Conservation (phyloP, 1,140 invertebrate genomes). For the Cotesia chilonis region DNA sequence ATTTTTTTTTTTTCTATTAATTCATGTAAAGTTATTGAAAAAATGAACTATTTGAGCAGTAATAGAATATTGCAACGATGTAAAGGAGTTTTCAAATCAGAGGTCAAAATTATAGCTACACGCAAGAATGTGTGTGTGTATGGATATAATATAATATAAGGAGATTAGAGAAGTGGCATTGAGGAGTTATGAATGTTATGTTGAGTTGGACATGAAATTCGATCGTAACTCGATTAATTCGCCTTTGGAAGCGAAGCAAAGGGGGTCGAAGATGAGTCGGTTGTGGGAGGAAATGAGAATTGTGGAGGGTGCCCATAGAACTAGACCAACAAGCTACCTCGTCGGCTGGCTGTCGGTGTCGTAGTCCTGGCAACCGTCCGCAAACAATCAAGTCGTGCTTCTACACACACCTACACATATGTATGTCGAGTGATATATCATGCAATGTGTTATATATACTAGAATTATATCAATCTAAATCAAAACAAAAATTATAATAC, state of each 20-base stretch:
- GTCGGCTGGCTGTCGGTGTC: slow-evolving; percentile 27
- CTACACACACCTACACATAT: slow-evolving; percentile 17
- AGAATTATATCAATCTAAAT: slow-evolving; percentile 24
- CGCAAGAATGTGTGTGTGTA: too few relatives aligned
- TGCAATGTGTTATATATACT: slow-evolving; percentile 22
- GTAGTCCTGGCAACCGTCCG: slow-evolving; percentile 35
- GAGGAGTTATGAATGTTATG: slow-evolving; percentile 22
- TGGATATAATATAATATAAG: too few relatives aligned
- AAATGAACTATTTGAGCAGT: too few relatives aligned
- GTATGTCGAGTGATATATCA: slow-evolving; percentile 29
- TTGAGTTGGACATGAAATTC: slow-evolving; percentile 22
- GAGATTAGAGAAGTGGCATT: neutral
- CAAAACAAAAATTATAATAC: slow-evolving; percentile 9
- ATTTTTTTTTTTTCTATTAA: too few relatives aligned
- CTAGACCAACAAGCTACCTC: slow-evolving; percentile 37
- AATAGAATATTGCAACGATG: too few relatives aligned
- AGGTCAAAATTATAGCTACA: too few relatives aligned
- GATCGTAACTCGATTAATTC: slow-evolving; percentile 35
- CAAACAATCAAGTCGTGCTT: slow-evolving; percentile 34
- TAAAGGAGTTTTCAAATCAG: too few relatives aligned
- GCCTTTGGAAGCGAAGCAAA: slow-evolving; percentile 22
- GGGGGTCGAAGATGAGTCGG: slow-evolving; percentile 32
- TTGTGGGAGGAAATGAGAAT: slow-evolving; percentile 11
- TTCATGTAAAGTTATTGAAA: too few relatives aligned
- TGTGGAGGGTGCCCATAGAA: slow-evolving; percentile 30